Evolutionary conservation across 2,113 vertebrate genomes (phyloP).

Genomic region (Agelaius phoeniceus): DNA sequence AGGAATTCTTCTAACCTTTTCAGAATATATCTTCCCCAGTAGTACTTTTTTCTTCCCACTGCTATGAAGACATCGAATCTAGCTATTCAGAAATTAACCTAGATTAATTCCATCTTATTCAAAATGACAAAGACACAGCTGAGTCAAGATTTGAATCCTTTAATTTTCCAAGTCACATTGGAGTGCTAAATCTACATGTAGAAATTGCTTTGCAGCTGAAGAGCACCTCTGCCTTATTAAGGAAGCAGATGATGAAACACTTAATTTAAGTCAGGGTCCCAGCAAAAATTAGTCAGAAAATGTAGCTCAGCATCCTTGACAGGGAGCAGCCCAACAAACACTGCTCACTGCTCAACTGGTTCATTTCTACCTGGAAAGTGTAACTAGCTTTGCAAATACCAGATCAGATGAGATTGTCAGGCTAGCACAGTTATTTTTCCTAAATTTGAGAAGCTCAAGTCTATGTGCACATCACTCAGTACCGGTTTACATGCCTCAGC

Average conservation of each 20-base stretch:
- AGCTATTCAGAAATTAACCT: background rate
- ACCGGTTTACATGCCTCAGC: background rate
- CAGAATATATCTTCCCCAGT: background rate
- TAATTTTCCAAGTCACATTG: background rate
- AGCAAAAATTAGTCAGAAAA: background rate
- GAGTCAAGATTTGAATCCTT: background rate
- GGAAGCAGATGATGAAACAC: background rate
- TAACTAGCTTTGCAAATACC: background rate
- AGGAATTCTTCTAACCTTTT: background rate
- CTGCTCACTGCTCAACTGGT: background rate
- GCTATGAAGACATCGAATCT: background rate
- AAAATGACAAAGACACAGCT: background rate
- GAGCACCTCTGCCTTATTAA: background rate
- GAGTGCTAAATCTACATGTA: background rate
- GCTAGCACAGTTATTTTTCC: background rate
- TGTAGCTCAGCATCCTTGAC: background rate
- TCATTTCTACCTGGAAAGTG: background rate
- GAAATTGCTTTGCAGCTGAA: background rate
- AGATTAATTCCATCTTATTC: background rate
- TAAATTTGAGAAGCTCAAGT: background rate
- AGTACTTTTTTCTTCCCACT: background rate
- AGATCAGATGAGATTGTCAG: background rate
- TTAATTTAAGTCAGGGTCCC: background rate
- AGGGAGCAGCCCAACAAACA: background rate
- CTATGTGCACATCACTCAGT: background rate